A percentile compares a stretch with the other conserved stretches of the same genome.
Conservation (phyloP, 2,888 invertebrate genomes). For the Tanytarsus gracilentus region DNA sequence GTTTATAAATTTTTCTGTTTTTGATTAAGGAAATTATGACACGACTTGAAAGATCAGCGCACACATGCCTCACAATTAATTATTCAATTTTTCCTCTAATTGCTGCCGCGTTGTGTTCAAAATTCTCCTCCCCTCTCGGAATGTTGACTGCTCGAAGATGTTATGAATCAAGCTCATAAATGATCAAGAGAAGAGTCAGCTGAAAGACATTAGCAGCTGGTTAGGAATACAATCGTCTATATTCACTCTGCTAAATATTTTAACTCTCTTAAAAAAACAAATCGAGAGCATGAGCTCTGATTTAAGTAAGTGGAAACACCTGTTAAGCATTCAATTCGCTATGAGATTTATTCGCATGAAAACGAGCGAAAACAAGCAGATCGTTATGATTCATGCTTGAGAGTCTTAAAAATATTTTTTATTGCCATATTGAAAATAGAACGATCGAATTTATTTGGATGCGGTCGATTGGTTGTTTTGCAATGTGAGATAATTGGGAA, state of each 20-base stretch:
- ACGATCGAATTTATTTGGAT: too few relatives aligned
- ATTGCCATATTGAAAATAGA: background rate
- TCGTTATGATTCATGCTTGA: background rate
- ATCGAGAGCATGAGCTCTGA: constrained; percentile 11
- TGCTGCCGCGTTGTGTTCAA: background rate
- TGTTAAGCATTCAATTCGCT: constrained; percentile 15
- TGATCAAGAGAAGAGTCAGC: constrained; percentile 5
- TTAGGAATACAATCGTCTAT: background rate
- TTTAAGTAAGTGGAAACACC: constrained; percentile 27
- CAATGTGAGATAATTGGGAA: too few relatives aligned
- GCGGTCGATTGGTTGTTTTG: too few relatives aligned
- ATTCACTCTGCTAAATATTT: constrained; percentile 8
- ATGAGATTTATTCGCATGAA: constrained; percentile 20
- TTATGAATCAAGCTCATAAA: constrained; percentile 7
- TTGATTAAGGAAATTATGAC: constrained; percentile 24
- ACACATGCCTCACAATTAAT: constrained; percentile 23
- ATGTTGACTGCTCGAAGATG: background rate
- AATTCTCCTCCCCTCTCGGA: background rate
- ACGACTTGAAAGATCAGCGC: background rate
- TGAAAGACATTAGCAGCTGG: constrained; percentile 15
- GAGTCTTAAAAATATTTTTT: background rate
- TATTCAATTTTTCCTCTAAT: constrained; percentile 10
- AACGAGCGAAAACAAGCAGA: constrained; percentile 6
- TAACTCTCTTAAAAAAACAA: background rate
- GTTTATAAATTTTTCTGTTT: constrained; percentile 18